Conservation (phyloP, 2,113 vertebrate species). For the Dicerorhinus sumatrensis region DNA sequence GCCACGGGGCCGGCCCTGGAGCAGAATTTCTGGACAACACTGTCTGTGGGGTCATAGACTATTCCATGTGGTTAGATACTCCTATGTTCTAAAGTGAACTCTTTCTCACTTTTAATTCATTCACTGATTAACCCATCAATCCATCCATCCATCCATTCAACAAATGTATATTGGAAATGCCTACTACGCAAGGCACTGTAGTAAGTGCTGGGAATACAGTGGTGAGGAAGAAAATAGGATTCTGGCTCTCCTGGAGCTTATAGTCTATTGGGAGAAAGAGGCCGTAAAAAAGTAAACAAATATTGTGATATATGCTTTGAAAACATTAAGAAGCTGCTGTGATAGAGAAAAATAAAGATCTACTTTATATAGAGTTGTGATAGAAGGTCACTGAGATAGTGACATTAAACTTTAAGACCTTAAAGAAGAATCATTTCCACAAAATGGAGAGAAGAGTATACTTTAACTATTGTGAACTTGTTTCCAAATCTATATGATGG, state of each 20-base stretch:
- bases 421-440: background rate
- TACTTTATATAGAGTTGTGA: background rate
- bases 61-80: background rate
- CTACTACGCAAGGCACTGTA: background rate
- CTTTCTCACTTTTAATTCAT: background rate
- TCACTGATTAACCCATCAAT: background rate
- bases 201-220: background rate
- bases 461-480: background rate
- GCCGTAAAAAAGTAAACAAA: background rate
- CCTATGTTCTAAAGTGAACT: background rate
- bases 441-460: background rate
- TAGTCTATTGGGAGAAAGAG: background rate
- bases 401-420: background rate
- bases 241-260: background rate
- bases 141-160: background rate
- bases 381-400: background rate
- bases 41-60: background rate
- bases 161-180: background rate
- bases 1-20: background rate
- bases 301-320: background rate
- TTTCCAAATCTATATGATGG: background rate
- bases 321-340: background rate
- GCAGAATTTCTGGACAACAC: background rate
- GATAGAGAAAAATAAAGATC: background rate
- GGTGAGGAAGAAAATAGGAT: background rate